phyloP scores from a whole-genome alignment of 2,113 vertebrate genomes.

The Sarotherodon lohbergeri region DNA sequence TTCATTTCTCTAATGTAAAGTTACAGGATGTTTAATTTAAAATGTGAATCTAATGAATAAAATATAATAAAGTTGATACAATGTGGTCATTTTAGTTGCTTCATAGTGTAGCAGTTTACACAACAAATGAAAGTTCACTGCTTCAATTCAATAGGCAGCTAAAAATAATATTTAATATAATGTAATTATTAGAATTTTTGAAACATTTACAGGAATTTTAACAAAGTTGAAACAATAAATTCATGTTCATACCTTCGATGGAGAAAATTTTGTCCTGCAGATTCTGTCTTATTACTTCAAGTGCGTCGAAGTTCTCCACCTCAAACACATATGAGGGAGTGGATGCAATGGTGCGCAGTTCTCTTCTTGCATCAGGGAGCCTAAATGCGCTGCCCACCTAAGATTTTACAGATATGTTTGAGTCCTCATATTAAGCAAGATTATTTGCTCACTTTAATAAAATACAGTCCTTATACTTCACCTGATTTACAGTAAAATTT shows the following conservation, averaged over 20 bases:
- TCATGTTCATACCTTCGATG: background rate
- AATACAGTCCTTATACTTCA: background rate
- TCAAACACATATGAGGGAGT: background rate
- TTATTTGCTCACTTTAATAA: background rate
- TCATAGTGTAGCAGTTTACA: background rate
- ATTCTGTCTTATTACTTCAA: background rate
- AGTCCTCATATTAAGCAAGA: background rate
- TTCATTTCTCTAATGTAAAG: background rate
- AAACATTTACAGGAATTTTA: background rate
- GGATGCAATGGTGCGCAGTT: background rate
- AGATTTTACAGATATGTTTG: background rate
- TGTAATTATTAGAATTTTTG: background rate
- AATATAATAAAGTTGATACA: background rate
- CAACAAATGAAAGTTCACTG: background rate
- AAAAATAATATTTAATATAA: background rate
- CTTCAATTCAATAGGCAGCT: background rate
- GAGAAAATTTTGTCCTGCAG: background rate
- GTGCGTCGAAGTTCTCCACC: background rate
- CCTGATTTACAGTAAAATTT: background rate
- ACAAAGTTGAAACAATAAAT: background rate
- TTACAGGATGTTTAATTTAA: background rate
- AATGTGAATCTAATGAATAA: background rate
- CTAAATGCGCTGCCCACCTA: background rate
- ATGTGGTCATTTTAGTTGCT: background rate
- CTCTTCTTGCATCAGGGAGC: background rate